These are phyloP conservation scores for Canis aureus DNA, from an alignment of 2,113 vertebrate genomes.

Conservation along the genomic window DNA sequence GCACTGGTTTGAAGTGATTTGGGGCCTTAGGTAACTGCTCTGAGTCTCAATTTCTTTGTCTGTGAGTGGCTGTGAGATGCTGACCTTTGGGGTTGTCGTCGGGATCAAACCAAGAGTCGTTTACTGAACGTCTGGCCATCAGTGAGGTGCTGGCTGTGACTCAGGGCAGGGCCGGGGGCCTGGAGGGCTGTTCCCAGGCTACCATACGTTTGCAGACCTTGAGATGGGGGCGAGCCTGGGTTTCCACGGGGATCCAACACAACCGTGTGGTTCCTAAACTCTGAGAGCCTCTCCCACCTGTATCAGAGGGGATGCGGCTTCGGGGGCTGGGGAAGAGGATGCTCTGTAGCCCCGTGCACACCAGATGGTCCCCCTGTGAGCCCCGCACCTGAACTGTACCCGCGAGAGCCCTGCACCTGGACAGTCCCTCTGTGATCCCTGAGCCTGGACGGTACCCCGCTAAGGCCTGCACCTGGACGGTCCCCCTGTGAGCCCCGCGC, in stretches of 20 bases:
- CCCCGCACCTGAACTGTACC: too few relatives aligned
- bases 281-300: not conserved
- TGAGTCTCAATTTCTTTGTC: not conserved
- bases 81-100: not conserved
- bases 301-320: not conserved
- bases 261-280: not conserved
- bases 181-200: rapidly evolving
- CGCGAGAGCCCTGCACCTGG: too few relatives aligned
- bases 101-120: too few relatives aligned
- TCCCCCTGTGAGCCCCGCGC: not conserved
- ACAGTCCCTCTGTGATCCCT: too few relatives aligned
- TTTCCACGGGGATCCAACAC: not conserved
- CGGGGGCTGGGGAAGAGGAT: not conserved
- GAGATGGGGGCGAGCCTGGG: not conserved
- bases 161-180: not conserved
- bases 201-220: not conserved
- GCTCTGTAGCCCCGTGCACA: too few relatives aligned
- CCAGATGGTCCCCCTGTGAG: too few relatives aligned
- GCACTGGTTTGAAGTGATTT: not conserved
- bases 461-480: too few relatives aligned
- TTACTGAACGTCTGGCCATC: not conserved
- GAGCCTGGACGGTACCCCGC: too few relatives aligned
- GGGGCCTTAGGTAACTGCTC: not conserved
- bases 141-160: rapidly evolving
- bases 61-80: not conserved